Evolutionary conservation across 1,140 invertebrate species (phyloP).

Genomic region (Sycophaga agraensis): DNA sequence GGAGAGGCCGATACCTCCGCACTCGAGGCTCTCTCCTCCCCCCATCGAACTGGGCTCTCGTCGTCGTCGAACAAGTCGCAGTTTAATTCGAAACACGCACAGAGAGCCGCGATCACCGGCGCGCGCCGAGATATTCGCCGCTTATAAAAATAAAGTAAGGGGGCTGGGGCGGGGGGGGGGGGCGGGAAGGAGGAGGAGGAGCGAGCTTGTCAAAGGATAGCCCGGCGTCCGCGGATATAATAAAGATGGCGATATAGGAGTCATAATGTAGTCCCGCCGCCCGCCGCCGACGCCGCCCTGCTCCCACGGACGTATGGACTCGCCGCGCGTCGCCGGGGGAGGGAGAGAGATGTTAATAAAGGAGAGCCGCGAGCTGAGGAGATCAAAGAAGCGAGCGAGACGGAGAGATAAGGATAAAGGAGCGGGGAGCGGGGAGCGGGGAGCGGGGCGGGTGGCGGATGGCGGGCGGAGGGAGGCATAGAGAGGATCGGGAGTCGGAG

Average conservation of each 20-base stretch:
- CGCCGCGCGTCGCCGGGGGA: too few species aligned
- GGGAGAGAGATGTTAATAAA: constrained; percentile 14
- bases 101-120: neutral
- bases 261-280: constrained; percentile 52
- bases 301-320: constrained; percentile 33
- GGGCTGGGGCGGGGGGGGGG: neutral
- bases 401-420: neutral
- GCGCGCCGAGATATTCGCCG: neutral
- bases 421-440: neutral
- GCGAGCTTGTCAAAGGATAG: constrained; percentile 44
- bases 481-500: constrained; percentile 28
- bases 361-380: constrained; percentile 21
- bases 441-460: constrained; percentile 14
- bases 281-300: constrained; percentile 46
- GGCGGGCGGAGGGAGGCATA: neutral
- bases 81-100: constrained; percentile 12
- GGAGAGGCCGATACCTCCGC: too few species aligned
- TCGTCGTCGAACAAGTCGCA: constrained; percentile 11
- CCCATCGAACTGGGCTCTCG: neutral
- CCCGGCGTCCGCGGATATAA: constrained; percentile 46
- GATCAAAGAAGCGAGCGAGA: constrained; percentile 16
- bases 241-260: constrained; percentile 58
- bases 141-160: constrained; percentile 14
- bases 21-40: too few species aligned
- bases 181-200: constrained; percentile 22